Base-by-base conservation (phyloP, 2,888 invertebrate genomes). In the Catotricha subobsoleta region DNA sequence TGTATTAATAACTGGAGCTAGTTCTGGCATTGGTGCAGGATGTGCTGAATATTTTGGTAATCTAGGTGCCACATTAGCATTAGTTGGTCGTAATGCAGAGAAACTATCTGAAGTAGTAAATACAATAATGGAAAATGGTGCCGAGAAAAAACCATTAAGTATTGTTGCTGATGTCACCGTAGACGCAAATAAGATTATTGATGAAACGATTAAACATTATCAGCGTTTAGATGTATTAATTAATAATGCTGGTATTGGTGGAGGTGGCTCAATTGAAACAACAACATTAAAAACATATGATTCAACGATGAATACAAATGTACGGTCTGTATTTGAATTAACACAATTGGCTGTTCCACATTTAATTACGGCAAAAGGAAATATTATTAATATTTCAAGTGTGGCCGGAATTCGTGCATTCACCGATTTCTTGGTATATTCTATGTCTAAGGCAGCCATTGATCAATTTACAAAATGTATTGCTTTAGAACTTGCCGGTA, bases 391-490 rank as follows among this genome's bases (percentile, higher is more conserved):
- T 58, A 83, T 97, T 0, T 95, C 94, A 2, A 92, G 92, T 58
- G 88, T 95, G 0, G 84, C 81, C 53, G 95, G 95, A 3, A 69
- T 90, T 19, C 68, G 92, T 53, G 76, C 94, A 35, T 94, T 95
- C 57, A 78, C 92, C 2, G 82, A 82, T 7, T 81, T 92, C 0
- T 61, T 94, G 34, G 82, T 91, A 0, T 98, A 98, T 59, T 80
- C 80, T 50, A 77, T 97, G 59, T 90, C 91, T 1, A 97, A 98
- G 64, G 74, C 90, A 28, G 84, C 92, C 2, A 68, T 97, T 0
- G 97, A 98, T 62, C 95, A 95, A 58, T 77, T 98, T 48, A 97
- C 97, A 0, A 72, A 83, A 51, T 92, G 92, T 60, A 72, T 80
- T 3, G 94, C 97, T 3, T 63, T 98, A 43, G 95, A 88, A 54